Percentiles rank a stretch among this genome's conserved stretches.
phyloP scores from a whole-genome alignment of 2,888 invertebrate genomes.

The Lithosia quadra region DNA sequence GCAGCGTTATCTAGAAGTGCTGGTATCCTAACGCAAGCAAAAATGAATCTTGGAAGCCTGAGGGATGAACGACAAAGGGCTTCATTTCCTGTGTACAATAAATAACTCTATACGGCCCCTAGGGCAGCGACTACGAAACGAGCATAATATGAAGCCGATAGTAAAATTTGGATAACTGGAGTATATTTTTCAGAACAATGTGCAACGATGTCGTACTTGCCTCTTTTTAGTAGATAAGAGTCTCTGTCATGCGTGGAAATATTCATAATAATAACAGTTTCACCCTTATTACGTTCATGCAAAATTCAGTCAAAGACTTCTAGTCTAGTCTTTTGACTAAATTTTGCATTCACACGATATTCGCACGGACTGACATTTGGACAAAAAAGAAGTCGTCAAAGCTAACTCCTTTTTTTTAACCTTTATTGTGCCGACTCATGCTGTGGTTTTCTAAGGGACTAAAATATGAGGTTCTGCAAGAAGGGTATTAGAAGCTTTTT shows the following conservation, averaged over 20 bases:
- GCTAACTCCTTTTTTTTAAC: no score
- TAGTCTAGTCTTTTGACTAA: no score
- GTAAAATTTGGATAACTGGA: constrained; percentile 10
- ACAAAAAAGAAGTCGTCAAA: no score
- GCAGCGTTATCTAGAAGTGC: constrained; percentile 48
- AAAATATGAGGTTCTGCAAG: no score
- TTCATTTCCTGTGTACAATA: constrained; percentile 73
- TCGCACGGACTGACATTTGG: no score
- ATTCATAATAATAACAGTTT: background rate
- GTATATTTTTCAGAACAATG: constrained; percentile 3
- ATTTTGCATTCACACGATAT: no score
- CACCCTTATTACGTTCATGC: background rate
- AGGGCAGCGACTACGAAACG: constrained; percentile 25
- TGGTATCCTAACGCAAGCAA: constrained; percentile 56
- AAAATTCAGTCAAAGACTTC: background rate
- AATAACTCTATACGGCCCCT: constrained; percentile 42
- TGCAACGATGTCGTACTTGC: background rate
- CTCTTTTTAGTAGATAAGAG: background rate
- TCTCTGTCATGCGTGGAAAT: background rate
- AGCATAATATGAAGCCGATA: constrained; percentile 13
- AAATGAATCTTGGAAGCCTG: constrained; percentile 61
- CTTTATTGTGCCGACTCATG: no score
- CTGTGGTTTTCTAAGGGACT: no score
- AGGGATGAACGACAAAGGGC: constrained; percentile 60
- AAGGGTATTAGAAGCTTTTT: no score